Evolutionary conservation across 2,888 invertebrate species (phyloP), one percentile per base, ranked within the genome.

Genomic region (Eilema griseolum): DNA sequence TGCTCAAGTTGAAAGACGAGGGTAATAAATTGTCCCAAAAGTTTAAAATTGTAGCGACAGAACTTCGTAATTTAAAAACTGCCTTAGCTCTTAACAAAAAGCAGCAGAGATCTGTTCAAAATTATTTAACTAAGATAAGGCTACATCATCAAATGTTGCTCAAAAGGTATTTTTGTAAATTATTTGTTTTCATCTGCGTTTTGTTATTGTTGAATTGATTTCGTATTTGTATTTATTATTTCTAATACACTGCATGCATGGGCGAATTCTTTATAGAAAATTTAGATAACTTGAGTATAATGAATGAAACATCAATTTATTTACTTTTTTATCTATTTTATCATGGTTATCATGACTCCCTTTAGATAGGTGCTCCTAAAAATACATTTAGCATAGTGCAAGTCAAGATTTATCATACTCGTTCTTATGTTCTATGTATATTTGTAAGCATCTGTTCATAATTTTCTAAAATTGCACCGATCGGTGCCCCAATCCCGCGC

Each of bases 81-180:
- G 95, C 95, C 5, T 91, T 95, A 28, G 88, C 90, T 24, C 78
- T 94, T 16, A 95, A 95, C 77, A 95, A 93, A 80, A 94, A 89
- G 76, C 90, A 93, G 73, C 93, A 94, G 71, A 90, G 87, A 76
- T 82, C 88, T 31, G 88, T 92, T 1, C 94, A 95, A 78, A 90
- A 82, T 46, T 89, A 86, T 80, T 83, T 95, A 66, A 82, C 87
- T 2, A 92, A 90, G 85, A 93, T 94, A 72, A 89, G 94, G 77
- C 84, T 88, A 64, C 92, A 95, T 66, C 95, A 95, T 82, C 94
- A 95, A 79, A 84, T 88, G 74, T 84, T 95, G 64, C 81, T 95
- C 41, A 93, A 92, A 86, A 94, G 95, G 95, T 95, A 91, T 66
- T 66, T 24, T 65, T 56, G 23, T 56, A 31, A 31, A 28, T 65